Base-by-base conservation (phyloP, 2,888 invertebrate species). In the Eledona agricola region DNA sequence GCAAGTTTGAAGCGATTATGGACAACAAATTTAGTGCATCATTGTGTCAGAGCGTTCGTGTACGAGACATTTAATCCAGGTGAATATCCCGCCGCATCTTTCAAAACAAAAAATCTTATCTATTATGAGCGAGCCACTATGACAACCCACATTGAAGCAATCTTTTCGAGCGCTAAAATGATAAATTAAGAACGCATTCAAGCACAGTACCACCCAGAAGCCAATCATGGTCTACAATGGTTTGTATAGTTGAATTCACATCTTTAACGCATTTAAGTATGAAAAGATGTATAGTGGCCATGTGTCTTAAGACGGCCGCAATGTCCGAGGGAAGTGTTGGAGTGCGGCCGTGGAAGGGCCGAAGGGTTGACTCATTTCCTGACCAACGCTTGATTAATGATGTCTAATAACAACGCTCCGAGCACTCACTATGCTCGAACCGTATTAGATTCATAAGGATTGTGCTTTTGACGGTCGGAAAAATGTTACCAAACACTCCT, bases 341-440 rank as follows among this genome's bases (percentile, higher is more conserved):
- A 66, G 65, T 69, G 62, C 59, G 62, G 63, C 59, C 61, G 60
- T 62, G 64, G 66, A 72, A 72, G 73, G 74, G 72, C 74, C 74
- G 72, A 76, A 75, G 75, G 76, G 76, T 76, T 75, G 75, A 75
- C 76, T 75, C 76, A 75, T 76, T 76, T 76, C 76, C 76, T 76
- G 76, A 73, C 75, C 75, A 71, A 73, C 70, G 59, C 70, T 75
- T 76, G 76, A 76, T 76, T 76, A 76, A 76, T 76, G 76, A 75
- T 76, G 72, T 72, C 73, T 76, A 76, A 76, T 76, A 76, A 76
- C 75, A 73, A 73, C 61, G 66, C 67, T 68, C 59, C 25, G 58
- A 60, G 59, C 57, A 52, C 50, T 25, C 54, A 28, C 38, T 38
- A 40, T 40, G 29, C 42, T 50, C 67, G 65, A 65, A 65, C 67